Conservation (phyloP, 1,140 invertebrate genomes). For the Eriocheir sinensis region DNA sequence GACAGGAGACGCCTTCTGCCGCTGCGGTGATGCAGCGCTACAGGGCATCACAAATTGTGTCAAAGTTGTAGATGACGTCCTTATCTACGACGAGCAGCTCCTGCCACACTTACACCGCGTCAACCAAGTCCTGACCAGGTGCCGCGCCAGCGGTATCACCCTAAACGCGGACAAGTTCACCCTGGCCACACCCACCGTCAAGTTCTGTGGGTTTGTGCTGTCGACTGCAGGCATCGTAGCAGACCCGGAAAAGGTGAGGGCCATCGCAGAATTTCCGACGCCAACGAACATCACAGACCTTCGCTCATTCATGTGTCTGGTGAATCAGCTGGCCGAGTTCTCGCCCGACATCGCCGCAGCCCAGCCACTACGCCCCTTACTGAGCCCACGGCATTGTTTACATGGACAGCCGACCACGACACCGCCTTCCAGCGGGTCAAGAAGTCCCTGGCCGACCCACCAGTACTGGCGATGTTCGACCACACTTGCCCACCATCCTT, state of each 20-base stretch:
- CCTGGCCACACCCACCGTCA: neutral
- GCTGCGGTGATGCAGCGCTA: neutral
- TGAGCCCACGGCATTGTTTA: neutral
- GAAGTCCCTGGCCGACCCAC: neutral
- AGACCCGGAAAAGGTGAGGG: neutral
- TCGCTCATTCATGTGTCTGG: neutral
- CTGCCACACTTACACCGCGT: neutral
- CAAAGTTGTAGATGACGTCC: neutral
- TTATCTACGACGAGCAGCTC: neutral
- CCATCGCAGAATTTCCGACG: neutral
- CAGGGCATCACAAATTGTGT: neutral
- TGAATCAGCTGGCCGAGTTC: slow-evolving; percentile 39
- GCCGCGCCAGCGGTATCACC: neutral
- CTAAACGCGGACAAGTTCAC: neutral
- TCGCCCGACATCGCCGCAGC: slow-evolving; percentile 6
- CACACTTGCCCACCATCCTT: neutral
- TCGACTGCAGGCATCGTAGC: neutral
- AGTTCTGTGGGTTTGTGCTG: neutral
- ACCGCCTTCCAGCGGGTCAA: neutral
- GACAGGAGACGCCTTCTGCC: slow-evolving; percentile 1
- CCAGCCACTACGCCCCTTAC: neutral
- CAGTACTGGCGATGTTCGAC: neutral
- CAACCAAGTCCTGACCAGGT: neutral
- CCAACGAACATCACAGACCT: neutral
- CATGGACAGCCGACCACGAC: neutral